Base-by-base conservation (phyloP, 2,888 invertebrate genomes). In the Tigriopus californicus region DNA sequence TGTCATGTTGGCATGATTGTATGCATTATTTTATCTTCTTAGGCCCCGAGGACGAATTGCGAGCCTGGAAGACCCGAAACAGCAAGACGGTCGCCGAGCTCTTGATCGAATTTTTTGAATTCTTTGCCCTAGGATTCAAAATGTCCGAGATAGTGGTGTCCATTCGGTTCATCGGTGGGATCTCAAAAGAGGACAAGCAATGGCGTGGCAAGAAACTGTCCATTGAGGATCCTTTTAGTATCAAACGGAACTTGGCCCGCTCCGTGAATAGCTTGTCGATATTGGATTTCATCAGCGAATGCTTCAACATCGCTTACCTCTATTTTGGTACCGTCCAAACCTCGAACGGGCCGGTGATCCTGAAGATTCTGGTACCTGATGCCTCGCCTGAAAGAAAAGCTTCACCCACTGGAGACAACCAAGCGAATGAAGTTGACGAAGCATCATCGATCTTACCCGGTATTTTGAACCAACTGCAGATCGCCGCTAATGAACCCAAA, bases 321-420 rank as follows among this genome's bases (percentile, higher is more conserved):
- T 76, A 76, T 65, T 76, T 75, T 67, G 72, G 67, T 5, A 68
- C 70, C 47, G 73, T 73, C 2, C 70, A 70, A 60, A 66, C 67
- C n/a, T 61, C 61, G 15, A 58, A 63, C 20, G 72, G 71, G 2
- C 68, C 71, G 5, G 62, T 73, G 41, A 71, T 70, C 63, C 62
- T 61, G n/a, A 61, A 62, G 18, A 62, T 66, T 15, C 40, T 61
- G 22, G 59, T 58, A 18, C 60, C 54, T 25, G 33, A 33, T 33
- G 33, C 33, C 4, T 33, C 33, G 4, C 33, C 33, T 33, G 33
- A 33, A 33, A 33, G 33, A 33, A 33, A 33, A 33, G 33, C 33
- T 5, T 15, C 22, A 12, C 24, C 22, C 12, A 33, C 13, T 5
- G 22, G 22, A 51, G 25, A 51, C 4, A 22, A 20, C n/a, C 4